These are phyloP conservation scores for Acrocephalus kingi DNA, from an alignment of 2,113 vertebrate species.

Conservation along the genomic window DNA sequence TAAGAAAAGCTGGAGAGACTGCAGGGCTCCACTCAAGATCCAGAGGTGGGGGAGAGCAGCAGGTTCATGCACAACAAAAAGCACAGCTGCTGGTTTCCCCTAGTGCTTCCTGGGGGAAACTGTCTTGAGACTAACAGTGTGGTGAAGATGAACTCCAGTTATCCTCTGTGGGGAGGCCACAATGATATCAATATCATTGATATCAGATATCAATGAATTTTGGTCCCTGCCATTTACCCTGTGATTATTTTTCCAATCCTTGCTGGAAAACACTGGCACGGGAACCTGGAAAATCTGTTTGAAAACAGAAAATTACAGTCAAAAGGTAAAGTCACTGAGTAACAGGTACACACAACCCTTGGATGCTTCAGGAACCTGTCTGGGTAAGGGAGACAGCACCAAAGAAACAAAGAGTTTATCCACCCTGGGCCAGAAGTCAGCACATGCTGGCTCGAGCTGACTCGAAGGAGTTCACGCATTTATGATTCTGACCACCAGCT, in stretches of 20 bases:
- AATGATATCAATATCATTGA: too few species aligned
- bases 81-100: neutral
- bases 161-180: neutral
- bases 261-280: neutral
- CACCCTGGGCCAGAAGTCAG: neutral
- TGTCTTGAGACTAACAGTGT: neutral
- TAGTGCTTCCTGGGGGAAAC: neutral
- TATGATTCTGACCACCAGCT: neutral
- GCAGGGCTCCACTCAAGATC: neutral
- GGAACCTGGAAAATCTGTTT: neutral
- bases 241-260: neutral
- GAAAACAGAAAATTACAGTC: neutral
- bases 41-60: neutral
- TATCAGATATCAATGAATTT: neutral
- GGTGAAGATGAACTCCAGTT: neutral
- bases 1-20: neutral
- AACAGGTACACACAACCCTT: neutral
- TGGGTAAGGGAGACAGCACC: neutral
- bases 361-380: neutral
- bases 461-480: neutral
- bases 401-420: neutral
- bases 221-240: neutral
- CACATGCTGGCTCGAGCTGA: accelerated
- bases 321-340: neutral
- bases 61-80: neutral